Percentiles rank a stretch among this genome's conserved stretches.
Conservation (phyloP, 2,888 invertebrate genomes). For the Agonopterix alstromeriana region DNA sequence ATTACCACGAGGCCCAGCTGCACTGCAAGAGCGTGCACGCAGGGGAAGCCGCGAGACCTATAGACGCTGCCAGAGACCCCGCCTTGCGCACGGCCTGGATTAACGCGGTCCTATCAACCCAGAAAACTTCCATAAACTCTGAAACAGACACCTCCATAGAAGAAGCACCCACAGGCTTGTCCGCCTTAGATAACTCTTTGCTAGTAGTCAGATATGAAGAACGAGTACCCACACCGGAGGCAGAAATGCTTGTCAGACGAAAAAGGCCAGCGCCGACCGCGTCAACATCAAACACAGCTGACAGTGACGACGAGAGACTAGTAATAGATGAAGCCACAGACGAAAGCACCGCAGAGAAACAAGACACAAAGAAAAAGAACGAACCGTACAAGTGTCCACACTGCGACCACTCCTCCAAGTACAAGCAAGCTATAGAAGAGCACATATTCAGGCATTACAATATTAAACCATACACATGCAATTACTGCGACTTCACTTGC, state of each 20-base stretch:
- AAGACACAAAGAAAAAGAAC: slow-evolving; percentile 11
- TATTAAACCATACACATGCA: slow-evolving; percentile 57
- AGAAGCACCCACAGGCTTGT: neutral
- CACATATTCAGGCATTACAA: slow-evolving; percentile 68
- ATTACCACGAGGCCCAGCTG: slow-evolving; percentile 60
- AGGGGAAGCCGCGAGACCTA: slow-evolving; percentile 30
- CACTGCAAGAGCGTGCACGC: slow-evolving; percentile 47
- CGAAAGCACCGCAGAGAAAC: neutral
- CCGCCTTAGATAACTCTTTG: slow-evolving; percentile 40
- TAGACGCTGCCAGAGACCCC: slow-evolving; percentile 42
- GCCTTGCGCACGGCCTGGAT: slow-evolving; percentile 43
- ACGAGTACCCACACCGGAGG: slow-evolving; percentile 36
- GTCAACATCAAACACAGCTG: slow-evolving; percentile 4
- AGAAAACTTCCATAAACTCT: slow-evolving; percentile 31
- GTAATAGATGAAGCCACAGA: slow-evolving; percentile 34
- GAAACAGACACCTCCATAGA: neutral
- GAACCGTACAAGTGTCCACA: slow-evolving; percentile 29
- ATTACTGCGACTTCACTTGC: slow-evolving; percentile 44
- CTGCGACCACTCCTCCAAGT: slow-evolving; percentile 32
- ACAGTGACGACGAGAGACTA: slow-evolving; percentile 43
- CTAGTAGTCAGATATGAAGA: slow-evolving; percentile 55
- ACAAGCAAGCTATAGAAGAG: slow-evolving; percentile 29
- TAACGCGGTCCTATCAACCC: slow-evolving; percentile 29
- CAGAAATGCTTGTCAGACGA: slow-evolving; percentile 4
- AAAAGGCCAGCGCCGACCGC: slow-evolving; percentile 14